A percentile compares a stretch with the other conserved stretches of the same genome.
phyloP scores from a whole-genome alignment of 2,113 vertebrate species.

The Apteryx owenii region DNA sequence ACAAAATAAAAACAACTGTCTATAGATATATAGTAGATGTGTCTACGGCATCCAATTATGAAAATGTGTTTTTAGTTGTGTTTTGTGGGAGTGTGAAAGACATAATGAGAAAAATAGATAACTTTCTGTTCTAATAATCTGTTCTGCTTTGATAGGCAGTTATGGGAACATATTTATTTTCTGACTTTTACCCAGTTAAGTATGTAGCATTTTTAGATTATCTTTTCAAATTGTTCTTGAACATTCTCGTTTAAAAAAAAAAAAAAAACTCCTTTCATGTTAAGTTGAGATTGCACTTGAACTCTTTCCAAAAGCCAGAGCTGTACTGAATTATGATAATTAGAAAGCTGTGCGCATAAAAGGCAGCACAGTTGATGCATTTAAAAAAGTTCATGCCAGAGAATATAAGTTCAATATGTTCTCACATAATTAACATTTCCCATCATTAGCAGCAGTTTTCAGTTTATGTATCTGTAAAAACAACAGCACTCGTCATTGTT shows the following conservation, averaged over 20 bases:
- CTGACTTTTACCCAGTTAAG: slow-evolving; percentile 55
- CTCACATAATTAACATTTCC: slow-evolving; percentile 85
- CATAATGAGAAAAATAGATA: not conserved
- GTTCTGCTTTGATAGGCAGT: slow-evolving; percentile 36
- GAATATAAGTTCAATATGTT: slow-evolving; percentile 86
- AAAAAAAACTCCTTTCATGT: slow-evolving; percentile 74
- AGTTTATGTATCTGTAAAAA: slow-evolving; percentile 80
- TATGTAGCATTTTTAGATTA: slow-evolving; percentile 71
- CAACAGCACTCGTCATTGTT: slow-evolving; percentile 74
- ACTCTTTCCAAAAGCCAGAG: slow-evolving; percentile 77
- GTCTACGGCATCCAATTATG: slow-evolving; percentile 2
- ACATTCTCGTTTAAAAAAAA: slow-evolving; percentile 58
- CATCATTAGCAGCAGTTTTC: slow-evolving; percentile 82
- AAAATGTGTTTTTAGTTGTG: slow-evolving; percentile 13
- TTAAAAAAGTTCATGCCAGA: slow-evolving; percentile 80
- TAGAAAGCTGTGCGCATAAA: slow-evolving; percentile 82
- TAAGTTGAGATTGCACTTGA: slow-evolving; percentile 82
- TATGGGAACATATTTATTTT: slow-evolving; percentile 41
- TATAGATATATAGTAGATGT: slow-evolving; percentile 8
- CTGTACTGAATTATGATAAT: slow-evolving; percentile 85
- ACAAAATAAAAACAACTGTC: slow-evolving; percentile 13
- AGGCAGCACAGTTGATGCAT: slow-evolving; percentile 77
- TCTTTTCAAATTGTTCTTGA: slow-evolving; percentile 78
- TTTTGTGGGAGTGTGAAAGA: slow-evolving; percentile 23
- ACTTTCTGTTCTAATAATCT: slow-evolving; percentile 45